Percentiles rank a stretch among this genome's conserved stretches.
Conservation (phyloP, 1,140 invertebrate genomes). For the Zaprionus vittiger region DNA sequence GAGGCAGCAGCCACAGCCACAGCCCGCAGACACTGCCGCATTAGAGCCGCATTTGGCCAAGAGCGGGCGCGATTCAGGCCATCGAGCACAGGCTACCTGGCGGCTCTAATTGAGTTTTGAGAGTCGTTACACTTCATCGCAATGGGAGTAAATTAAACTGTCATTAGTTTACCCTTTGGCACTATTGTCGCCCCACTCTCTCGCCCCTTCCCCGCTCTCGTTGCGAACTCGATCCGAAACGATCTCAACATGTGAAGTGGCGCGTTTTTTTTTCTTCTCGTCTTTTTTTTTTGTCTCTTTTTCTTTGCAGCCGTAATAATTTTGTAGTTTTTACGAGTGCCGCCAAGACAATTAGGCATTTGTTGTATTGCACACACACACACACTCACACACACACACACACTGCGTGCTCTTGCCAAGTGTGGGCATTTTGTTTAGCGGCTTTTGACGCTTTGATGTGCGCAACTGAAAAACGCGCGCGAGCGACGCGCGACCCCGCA, state of each 20-base stretch:
- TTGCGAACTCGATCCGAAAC: slow-evolving; percentile 29
- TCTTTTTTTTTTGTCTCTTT: slow-evolving; percentile 16
- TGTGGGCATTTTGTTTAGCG: slow-evolving; percentile 81
- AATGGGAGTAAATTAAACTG: slow-evolving; percentile 82
- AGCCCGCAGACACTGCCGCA: slow-evolving; percentile 15
- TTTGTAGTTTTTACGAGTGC: slow-evolving; percentile 82
- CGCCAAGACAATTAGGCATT: slow-evolving; percentile 82
- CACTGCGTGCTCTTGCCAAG: slow-evolving; percentile 43
- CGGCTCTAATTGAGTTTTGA: slow-evolving; percentile 77
- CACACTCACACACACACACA: slow-evolving; percentile 26
- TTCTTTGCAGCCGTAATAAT: slow-evolving; percentile 73
- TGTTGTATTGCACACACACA: slow-evolving; percentile 59
- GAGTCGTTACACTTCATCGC: slow-evolving; percentile 80
- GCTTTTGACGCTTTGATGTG: slow-evolving; percentile 77
- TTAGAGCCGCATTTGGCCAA: slow-evolving; percentile 72
- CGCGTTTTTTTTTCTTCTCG: slow-evolving; percentile 54
- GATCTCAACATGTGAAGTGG: slow-evolving; percentile 75
- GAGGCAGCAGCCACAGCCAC: not conserved
- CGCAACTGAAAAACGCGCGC: slow-evolving; percentile 63
- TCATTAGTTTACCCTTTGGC: slow-evolving; percentile 82
- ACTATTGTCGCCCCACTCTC: slow-evolving; percentile 61
- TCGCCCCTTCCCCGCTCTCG: slow-evolving; percentile 2
- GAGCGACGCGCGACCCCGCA: slow-evolving; percentile 68
- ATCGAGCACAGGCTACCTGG: slow-evolving; percentile 20
- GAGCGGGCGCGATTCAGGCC: slow-evolving; percentile 11